Percentiles rank a stretch among this genome's conserved stretches.
Evolutionary conservation across 2,113 vertebrate species (phyloP).

Genomic region (Leuciscus idus): DNA sequence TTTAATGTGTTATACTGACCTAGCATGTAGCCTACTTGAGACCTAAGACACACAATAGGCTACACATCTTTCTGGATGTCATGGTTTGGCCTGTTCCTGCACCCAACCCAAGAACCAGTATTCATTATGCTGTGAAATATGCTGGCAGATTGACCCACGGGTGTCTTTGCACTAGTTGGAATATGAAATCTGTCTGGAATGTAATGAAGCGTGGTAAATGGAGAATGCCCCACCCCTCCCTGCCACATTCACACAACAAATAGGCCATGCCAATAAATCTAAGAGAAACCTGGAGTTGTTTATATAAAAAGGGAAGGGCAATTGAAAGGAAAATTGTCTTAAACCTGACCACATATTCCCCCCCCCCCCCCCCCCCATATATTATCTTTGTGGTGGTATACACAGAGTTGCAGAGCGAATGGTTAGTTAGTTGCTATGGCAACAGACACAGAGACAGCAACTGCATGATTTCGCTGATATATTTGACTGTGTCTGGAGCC

Average conservation of each 20-base stretch:
- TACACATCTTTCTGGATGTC: neutral
- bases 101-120: conserved; percentile 14
- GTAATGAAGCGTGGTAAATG: conserved; percentile 41
- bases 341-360: neutral
- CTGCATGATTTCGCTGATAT: conserved; percentile 45
- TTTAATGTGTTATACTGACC: neutral
- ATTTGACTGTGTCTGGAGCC: conserved; percentile 16
- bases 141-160: conserved; percentile 19
- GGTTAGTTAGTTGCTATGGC: conserved; percentile 53
- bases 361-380: neutral
- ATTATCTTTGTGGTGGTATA: conserved; percentile 33
- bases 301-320: neutral
- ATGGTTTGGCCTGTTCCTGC: neutral
- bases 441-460: conserved; percentile 45
- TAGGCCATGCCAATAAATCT: conserved; percentile 26
- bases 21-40: neutral
- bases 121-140: conserved; percentile 18
- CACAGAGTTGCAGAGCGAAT: conserved; percentile 16
- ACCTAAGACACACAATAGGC: neutral
- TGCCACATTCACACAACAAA: conserved; percentile 37
- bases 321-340: neutral
- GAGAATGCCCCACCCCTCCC: conserved; percentile 1
- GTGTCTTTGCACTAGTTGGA: conserved; percentile 28
- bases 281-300: neutral
- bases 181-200: conserved; percentile 46